phyloP scores from a whole-genome alignment of 92 coral and sea anemone genomes.

The Isaurus tuberculatus region DNA sequence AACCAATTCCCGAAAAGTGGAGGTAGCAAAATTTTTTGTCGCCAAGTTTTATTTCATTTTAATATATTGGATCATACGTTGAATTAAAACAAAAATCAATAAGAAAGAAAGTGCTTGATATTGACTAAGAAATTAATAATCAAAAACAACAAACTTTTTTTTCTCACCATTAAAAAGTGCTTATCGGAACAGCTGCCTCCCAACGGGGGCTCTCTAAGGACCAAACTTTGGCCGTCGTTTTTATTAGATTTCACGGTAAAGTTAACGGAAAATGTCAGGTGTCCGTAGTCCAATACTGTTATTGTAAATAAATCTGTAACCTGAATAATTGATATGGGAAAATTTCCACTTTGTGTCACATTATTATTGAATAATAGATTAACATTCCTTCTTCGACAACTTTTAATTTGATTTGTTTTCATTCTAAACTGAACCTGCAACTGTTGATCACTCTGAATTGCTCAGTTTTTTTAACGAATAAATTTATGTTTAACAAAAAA shows the following conservation, averaged over 20 bases:
- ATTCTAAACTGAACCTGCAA: background rate
- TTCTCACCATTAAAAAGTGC: too few species aligned
- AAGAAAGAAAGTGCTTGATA: too few species aligned
- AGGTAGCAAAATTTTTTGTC: too few species aligned
- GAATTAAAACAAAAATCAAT: too few species aligned
- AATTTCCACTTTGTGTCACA: background rate
- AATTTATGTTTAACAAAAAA: background rate
- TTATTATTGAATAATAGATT: slow-evolving; percentile 2
- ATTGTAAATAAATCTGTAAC: slow-evolving; percentile 10
- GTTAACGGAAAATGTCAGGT: background rate
- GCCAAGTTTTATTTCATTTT: too few species aligned
- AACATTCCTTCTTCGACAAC: background rate
- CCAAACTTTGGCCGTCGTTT: background rate
- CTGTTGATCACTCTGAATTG: background rate
- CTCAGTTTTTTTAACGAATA: background rate
- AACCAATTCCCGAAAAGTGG: too few species aligned
- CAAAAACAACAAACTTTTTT: too few species aligned
- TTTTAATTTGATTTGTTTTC: background rate
- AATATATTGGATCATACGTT: too few species aligned
- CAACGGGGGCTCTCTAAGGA: background rate
- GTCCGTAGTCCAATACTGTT: slow-evolving; percentile 21
- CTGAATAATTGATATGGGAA: slow-evolving; percentile 49
- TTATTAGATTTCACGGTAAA: background rate
- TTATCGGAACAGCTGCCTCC: background rate
- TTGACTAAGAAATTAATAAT: too few species aligned